phyloP scores from a whole-genome alignment of 2,888 invertebrate genomes.

The Steromphala cineraria region DNA sequence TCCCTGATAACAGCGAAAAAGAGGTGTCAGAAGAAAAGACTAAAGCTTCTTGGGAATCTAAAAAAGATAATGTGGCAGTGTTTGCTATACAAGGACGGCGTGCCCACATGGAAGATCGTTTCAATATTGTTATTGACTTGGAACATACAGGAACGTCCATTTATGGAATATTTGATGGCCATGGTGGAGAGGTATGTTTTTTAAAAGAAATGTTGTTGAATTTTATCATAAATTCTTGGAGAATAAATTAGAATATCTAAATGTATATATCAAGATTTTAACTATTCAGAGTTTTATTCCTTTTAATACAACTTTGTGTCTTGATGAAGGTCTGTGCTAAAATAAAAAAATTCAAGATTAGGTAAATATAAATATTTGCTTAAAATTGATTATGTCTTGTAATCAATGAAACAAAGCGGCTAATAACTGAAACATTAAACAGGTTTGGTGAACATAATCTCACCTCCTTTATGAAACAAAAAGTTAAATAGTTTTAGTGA shows the following conservation, averaged over 20 bases:
- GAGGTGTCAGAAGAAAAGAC: slow-evolving; percentile 38
- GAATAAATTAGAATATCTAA: no score
- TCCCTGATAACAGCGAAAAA: slow-evolving; percentile 19
- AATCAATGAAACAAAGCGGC: neutral
- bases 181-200: slow-evolving; percentile 87
- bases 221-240: neutral
- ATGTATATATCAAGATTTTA: no score
- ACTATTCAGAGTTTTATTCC: no score
- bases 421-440: no score
- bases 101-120: slow-evolving; percentile 95
- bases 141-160: slow-evolving; percentile 89
- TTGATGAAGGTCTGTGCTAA: no score
- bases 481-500: neutral
- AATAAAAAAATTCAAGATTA: no score
- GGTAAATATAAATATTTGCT: neutral
- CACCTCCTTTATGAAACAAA: no score
- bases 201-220: neutral
- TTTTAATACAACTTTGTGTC: no score
- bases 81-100: slow-evolving; percentile 93
- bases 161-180: slow-evolving; percentile 95
- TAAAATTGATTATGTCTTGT: neutral
- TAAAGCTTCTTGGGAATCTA: slow-evolving; percentile 83
- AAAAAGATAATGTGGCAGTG: slow-evolving; percentile 85
- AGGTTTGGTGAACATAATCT: no score
- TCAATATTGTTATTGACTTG: slow-evolving; percentile 90